phyloP scores from a whole-genome alignment of 1,140 invertebrate species.

The Tetramorium simillimum region DNA sequence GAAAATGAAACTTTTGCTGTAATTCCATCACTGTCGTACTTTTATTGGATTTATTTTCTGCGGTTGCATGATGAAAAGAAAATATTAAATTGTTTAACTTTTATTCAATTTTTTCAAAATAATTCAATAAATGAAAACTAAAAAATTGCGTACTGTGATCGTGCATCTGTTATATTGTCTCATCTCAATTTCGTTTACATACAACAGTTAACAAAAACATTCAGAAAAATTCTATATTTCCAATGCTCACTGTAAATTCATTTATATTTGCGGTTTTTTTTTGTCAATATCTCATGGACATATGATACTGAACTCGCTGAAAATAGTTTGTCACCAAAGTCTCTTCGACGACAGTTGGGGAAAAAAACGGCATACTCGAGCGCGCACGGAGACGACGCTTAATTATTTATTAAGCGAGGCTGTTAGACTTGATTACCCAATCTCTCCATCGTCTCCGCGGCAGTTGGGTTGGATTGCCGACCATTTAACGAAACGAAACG shows the following conservation, averaged over 20 bases:
- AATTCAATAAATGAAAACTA: slow-evolving; percentile 3
- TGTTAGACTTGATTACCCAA: slow-evolving; percentile 33
- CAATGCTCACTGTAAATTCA: not conserved
- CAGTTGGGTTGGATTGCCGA: slow-evolving; percentile 1
- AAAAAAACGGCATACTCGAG: not conserved
- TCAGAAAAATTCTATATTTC: not conserved
- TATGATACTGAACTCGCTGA: not conserved
- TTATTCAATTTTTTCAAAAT: not conserved
- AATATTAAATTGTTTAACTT: slow-evolving; percentile 3
- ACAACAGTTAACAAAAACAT: slow-evolving; percentile 12
- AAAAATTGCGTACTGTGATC: not conserved
- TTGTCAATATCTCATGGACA: not conserved
- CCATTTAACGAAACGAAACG: slow-evolving; percentile 34
- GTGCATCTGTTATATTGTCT: not conserved
- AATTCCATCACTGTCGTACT: not conserved
- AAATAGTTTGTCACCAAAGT: not conserved
- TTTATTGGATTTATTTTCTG: slow-evolving; percentile 19
- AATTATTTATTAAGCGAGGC: slow-evolving; percentile 31
- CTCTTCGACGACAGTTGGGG: not conserved
- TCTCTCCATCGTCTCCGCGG: slow-evolving; percentile 18
- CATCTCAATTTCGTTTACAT: slow-evolving; percentile 1
- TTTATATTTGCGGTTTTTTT: not conserved
- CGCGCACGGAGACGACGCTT: not conserved
- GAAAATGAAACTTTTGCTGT: slow-evolving; percentile 22
- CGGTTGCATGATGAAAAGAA: not conserved